A percentile compares a stretch with the other conserved stretches of the same genome.
Conservation (phyloP, 1,140 invertebrate species). For the Eriocheir sinensis region DNA sequence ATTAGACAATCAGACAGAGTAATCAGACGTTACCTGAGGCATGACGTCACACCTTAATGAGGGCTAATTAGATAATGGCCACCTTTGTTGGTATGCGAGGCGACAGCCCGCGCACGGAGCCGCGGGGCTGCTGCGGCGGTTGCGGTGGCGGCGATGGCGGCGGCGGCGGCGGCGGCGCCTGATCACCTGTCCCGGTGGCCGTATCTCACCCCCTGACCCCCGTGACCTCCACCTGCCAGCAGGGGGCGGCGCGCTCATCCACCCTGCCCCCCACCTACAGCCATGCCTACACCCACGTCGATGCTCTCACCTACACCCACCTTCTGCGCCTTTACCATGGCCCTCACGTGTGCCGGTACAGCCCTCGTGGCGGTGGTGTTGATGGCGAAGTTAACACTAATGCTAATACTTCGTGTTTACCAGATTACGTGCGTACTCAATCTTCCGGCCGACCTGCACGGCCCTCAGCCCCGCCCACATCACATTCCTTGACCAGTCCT, state of each 20-base stretch:
- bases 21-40: slow-evolving; percentile 44
- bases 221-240: background rate
- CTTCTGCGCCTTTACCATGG: no score
- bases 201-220: background rate
- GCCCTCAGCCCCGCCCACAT: no score
- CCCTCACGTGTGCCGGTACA: no score
- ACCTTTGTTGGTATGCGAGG: slow-evolving; percentile 24
- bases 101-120: background rate
- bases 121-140: background rate
- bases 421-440: no score
- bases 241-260: background rate
- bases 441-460: no score
- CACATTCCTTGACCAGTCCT: no score
- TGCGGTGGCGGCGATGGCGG: no score
- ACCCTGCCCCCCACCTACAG: background rate
- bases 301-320: background rate
- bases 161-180: no score
- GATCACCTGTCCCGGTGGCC: background rate
- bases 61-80: slow-evolving; percentile 36
- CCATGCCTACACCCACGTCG: background rate
- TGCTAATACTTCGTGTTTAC: no score
- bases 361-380: no score
- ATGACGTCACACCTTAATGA: slow-evolving; percentile 50
- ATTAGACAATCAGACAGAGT: slow-evolving; percentile 47
- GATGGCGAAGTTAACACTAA: background rate